phyloP scores from a whole-genome alignment of 1,140 invertebrate genomes.

The Drosophila tsacasi region DNA sequence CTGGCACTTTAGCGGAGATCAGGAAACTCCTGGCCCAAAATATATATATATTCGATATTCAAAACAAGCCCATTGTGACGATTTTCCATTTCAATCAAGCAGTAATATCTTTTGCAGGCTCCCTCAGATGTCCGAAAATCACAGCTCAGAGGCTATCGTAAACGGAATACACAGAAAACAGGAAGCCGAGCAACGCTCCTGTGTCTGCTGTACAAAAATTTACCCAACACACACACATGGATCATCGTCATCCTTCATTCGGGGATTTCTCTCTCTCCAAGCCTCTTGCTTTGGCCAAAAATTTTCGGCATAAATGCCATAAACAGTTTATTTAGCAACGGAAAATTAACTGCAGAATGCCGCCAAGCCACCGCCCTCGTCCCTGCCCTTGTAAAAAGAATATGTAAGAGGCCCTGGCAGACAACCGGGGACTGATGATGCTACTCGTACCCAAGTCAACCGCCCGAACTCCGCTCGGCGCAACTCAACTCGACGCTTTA shows the following conservation, averaged over 20 bases:
- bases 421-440: conserved; percentile 57
- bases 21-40: not conserved
- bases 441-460: conserved; percentile 65
- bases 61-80: not conserved
- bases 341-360: conserved; percentile 82
- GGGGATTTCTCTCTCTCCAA: conserved; percentile 13
- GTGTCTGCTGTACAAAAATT: conserved; percentile 63
- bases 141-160: conserved; percentile 58
- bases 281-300: conserved; percentile 59
- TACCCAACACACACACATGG: conserved; percentile 32
- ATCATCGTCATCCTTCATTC: conserved; percentile 74
- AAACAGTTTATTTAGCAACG: conserved; percentile 84
- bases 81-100: conserved; percentile 13
- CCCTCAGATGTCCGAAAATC: conserved; percentile 54
- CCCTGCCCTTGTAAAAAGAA: conserved; percentile 28
- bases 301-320: conserved; percentile 84
- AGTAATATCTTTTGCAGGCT: conserved; percentile 17
- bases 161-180: conserved; percentile 24
- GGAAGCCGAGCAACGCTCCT: conserved; percentile 29
- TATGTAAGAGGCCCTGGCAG: conserved; percentile 43
- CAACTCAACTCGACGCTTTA: conserved; percentile 77
- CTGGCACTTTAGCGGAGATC: not conserved
- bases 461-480: conserved; percentile 11
- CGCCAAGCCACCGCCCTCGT: conserved; percentile 23
- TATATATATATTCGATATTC: not conserved